Percentiles rank a stretch among this genome's conserved stretches.
Conservation (phyloP, 2,797 vertebrate species). For the Borostomias antarcticus region DNA sequence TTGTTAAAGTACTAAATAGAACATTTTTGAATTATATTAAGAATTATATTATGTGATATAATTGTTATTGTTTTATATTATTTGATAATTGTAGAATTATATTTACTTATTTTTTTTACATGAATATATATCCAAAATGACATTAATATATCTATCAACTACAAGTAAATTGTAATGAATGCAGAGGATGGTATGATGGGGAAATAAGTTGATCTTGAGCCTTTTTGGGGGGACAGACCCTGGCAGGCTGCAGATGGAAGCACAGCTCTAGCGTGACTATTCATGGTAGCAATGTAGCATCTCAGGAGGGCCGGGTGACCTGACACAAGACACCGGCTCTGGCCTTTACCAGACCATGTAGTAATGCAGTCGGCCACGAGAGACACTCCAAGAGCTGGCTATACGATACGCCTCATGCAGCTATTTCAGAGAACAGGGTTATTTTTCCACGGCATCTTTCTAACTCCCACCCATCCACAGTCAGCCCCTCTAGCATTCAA, state of each 20-base stretch:
- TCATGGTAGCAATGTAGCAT: conserved; percentile 54
- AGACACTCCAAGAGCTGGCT: conserved; percentile 38
- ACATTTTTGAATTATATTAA: too few relatives aligned
- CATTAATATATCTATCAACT: too few relatives aligned
- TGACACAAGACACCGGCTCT: conserved; percentile 63
- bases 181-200: not conserved
- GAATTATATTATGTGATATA: too few relatives aligned
- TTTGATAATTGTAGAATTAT: too few relatives aligned
- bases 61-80: too few relatives aligned
- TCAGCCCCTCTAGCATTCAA: not conserved
- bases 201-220: not conserved
- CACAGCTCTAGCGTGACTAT: conserved; percentile 50
- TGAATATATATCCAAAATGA: too few relatives aligned
- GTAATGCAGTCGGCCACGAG: conserved; percentile 38
- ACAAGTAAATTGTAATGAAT: too few relatives aligned
- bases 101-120: too few relatives aligned
- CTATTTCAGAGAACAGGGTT: conserved; percentile 63
- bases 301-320: conserved; percentile 42
- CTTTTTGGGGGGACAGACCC: not conserved
- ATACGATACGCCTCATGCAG: conserved; percentile 39
- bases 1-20: too few relatives aligned
- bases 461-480: conserved; percentile 44
- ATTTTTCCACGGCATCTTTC: conserved; percentile 59
- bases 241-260: conserved; percentile 1
- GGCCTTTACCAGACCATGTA: conserved; percentile 59